Conservation (phyloP, 2,797 vertebrate genomes). For the Neoniphon sammara region DNA sequence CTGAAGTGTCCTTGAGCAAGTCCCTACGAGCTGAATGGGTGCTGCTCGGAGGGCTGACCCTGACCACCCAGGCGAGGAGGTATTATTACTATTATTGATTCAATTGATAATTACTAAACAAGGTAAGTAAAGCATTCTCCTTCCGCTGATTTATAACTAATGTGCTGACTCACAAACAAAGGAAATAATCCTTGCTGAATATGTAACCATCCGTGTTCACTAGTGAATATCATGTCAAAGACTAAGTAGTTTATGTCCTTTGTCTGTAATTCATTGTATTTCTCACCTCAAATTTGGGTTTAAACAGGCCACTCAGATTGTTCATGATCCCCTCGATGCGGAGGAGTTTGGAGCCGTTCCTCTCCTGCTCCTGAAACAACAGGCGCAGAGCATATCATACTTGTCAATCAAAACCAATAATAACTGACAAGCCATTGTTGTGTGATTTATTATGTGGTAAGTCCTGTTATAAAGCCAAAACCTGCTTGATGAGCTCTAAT, state of each 20-base stretch:
- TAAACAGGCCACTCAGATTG: conserved; percentile 89
- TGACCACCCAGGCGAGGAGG: too few species aligned
- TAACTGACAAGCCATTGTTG: not conserved
- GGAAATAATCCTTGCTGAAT: not conserved
- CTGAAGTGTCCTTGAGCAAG: too few species aligned
- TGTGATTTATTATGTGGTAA: not conserved
- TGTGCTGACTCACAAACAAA: not conserved
- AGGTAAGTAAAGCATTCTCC: not conserved
- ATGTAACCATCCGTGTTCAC: not conserved
- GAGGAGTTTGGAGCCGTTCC: conserved; percentile 72
- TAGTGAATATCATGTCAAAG: not conserved
- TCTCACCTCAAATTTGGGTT: conserved; percentile 86
- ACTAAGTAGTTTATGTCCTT: not conserved
- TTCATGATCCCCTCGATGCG: conserved; percentile 85
- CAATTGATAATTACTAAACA: not conserved
- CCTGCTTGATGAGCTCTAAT: too few species aligned
- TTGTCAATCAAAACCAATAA: conserved; percentile 23
- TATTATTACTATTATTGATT: too few species aligned
- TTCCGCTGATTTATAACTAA: not conserved
- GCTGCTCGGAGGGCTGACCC: too few species aligned
- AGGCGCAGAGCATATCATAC: not conserved
- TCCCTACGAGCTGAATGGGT: too few species aligned
- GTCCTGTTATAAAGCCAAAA: not conserved
- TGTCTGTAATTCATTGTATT: not conserved
- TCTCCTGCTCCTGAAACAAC: conserved; percentile 78